phyloP scores from a whole-genome alignment of 2,888 invertebrate species.

The Ceriagrion tenellum region DNA sequence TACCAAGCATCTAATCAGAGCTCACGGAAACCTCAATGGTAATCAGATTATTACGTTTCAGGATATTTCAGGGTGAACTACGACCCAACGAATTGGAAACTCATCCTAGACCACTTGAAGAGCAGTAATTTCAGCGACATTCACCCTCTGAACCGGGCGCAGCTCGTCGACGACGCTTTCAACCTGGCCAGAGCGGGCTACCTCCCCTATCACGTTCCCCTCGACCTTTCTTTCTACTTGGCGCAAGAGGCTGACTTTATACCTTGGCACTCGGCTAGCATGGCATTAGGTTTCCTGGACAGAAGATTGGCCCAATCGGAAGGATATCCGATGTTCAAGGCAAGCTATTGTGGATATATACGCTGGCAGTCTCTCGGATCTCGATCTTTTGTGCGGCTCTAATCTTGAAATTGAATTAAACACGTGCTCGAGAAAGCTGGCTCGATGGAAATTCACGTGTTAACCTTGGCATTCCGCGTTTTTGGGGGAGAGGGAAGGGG shows the following conservation, averaged over 20 bases:
- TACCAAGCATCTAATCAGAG: too few species aligned
- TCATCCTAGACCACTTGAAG: slow-evolving; percentile 78
- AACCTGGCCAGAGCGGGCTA: slow-evolving; percentile 74
- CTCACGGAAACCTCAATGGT: too few species aligned
- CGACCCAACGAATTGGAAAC: slow-evolving; percentile 81
- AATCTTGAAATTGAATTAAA: neutral
- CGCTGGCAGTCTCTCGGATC: neutral
- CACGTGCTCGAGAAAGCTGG: neutral
- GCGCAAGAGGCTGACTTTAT: slow-evolving; percentile 76
- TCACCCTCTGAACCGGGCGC: slow-evolving; percentile 77
- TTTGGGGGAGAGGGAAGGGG: too few species aligned
- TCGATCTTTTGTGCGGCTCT: neutral
- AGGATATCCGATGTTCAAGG: slow-evolving; percentile 11
- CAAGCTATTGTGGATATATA: neutral
- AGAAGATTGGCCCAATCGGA: neutral
- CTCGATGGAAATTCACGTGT: neutral
- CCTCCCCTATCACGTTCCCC: slow-evolving; percentile 75
- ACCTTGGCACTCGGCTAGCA: slow-evolving; percentile 77
- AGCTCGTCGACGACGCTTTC: slow-evolving; percentile 79
- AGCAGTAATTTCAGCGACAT: slow-evolving; percentile 73
- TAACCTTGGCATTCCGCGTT: neutral
- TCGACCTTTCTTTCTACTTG: slow-evolving; percentile 77
- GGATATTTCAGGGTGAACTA: slow-evolving; percentile 84
- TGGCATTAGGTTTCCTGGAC: slow-evolving; percentile 70
- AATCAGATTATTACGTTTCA: slow-evolving; percentile 73